phyloP scores from a whole-genome alignment of 2,888 invertebrate genomes.

The Microdon myrmicae region DNA sequence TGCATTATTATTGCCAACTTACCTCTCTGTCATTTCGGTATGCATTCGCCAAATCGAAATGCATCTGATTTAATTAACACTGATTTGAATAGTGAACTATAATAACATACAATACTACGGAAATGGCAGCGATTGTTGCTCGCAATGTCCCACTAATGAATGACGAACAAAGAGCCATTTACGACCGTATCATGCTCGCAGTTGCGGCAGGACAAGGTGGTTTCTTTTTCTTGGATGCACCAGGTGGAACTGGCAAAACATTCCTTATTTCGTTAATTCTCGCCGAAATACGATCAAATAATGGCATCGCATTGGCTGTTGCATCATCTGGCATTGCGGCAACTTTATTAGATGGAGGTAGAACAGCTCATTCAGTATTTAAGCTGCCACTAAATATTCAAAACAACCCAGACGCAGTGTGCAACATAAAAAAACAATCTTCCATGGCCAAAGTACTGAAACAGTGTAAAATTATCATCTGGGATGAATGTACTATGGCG shows the following conservation, averaged over 20 bases:
- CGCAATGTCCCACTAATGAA: slow-evolving; percentile 39
- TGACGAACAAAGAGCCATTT: slow-evolving; percentile 33
- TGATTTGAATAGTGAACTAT: slow-evolving; percentile 39
- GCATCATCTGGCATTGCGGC: no score
- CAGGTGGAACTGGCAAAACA: slow-evolving; percentile 9
- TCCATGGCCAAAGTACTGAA: no score
- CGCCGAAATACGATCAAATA: slow-evolving; percentile 22
- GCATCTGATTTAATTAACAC: slow-evolving; percentile 41
- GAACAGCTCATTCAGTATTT: no score
- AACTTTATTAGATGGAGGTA: no score
- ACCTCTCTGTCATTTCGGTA: slow-evolving; percentile 54
- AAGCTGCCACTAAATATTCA: no score
- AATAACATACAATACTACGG: slow-evolving; percentile 20
- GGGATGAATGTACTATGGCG: no score
- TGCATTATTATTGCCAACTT: slow-evolving; percentile 54
- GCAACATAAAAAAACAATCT: no score
- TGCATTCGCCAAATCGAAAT: slow-evolving; percentile 52
- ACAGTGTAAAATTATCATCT: no score
- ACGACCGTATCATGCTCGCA: slow-evolving; percentile 38
- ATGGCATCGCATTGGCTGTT: no score
- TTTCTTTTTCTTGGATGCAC: slow-evolving; percentile 17
- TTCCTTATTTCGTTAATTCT: slow-evolving; percentile 18
- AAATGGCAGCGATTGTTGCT: no score
- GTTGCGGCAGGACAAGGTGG: slow-evolving; percentile 31
- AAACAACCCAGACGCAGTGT: no score